phyloP scores from a whole-genome alignment of 2,797 vertebrate species.

The Esox lucius region DNA sequence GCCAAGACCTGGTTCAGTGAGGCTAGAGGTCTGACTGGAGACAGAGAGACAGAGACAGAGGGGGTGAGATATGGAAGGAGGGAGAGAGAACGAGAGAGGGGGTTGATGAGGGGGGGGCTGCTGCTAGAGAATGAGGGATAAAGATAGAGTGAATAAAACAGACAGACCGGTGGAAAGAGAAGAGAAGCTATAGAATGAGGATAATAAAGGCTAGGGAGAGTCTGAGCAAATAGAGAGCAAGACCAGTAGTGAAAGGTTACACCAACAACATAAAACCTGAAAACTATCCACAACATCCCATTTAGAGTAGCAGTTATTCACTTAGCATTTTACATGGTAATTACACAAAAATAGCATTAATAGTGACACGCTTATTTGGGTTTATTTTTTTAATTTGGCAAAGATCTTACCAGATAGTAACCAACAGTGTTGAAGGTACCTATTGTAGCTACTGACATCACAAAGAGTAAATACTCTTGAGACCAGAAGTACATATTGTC shows the following conservation, averaged over 20 bases:
- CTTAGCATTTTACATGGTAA: background rate
- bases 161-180: conserved; percentile 11
- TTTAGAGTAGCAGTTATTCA: background rate
- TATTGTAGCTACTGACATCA: background rate
- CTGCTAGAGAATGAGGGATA: conserved; percentile 56
- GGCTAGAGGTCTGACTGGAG: conserved; percentile 1
- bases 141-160: conserved; percentile 37
- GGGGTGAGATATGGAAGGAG: conserved; percentile 9
- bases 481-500: background rate
- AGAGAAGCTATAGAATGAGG: conserved; percentile 38
- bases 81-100: conserved; percentile 47
- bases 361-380: background rate
- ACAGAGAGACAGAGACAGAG: conserved; percentile 18
- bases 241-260: background rate
- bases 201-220: conserved; percentile 48
- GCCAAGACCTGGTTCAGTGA: conserved; percentile 79
- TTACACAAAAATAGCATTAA: background rate
- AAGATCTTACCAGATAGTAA: background rate
- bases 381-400: background rate
- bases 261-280: too few species aligned
- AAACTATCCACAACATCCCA: background rate
- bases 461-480: background rate
- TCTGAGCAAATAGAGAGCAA: conserved; percentile 19
- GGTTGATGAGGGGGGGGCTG: conserved; percentile 12
- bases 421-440: background rate